Conservation (phyloP, 2,888 invertebrate species). For the Sisyra nigra region DNA sequence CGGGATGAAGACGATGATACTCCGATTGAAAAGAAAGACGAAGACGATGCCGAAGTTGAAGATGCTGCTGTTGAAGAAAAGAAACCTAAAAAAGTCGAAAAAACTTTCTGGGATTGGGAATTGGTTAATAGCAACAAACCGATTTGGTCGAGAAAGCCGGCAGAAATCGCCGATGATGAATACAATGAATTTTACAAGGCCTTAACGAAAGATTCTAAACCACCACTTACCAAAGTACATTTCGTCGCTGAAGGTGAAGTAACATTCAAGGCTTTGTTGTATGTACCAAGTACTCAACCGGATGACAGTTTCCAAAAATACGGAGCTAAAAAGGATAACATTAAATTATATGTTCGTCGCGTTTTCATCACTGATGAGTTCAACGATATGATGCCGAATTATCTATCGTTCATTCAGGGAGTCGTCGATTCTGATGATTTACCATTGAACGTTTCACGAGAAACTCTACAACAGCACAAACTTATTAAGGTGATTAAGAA, state of each 20-base stretch:
- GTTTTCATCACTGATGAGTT: slow-evolving; percentile 99
- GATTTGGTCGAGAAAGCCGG: slow-evolving; percentile 90
- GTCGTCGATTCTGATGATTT: slow-evolving; percentile 98
- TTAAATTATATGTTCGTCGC: slow-evolving; percentile 91
- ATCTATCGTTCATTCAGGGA: slow-evolving; percentile 87
- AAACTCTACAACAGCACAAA: slow-evolving; percentile 97
- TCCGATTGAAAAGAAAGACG: slow-evolving; percentile 43
- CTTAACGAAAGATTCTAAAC: slow-evolving; percentile 74
- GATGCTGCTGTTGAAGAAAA: slow-evolving; percentile 56
- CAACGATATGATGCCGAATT: slow-evolving; percentile 98
- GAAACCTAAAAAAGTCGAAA: slow-evolving; percentile 77
- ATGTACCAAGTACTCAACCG: slow-evolving; percentile 82
- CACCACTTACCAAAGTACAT: slow-evolving; percentile 78
- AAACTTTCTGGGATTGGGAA: slow-evolving; percentile 98
- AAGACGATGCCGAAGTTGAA: slow-evolving; percentile 39
- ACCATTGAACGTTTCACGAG: slow-evolving; percentile 94
- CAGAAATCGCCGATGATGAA: slow-evolving; percentile 73
- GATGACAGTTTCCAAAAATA: slow-evolving; percentile 90
- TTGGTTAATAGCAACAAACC: slow-evolving; percentile 94
- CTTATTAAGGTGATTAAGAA: slow-evolving; percentile 98
- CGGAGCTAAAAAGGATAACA: slow-evolving; percentile 86
- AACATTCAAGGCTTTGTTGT: slow-evolving; percentile 92
- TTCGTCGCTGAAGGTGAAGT: slow-evolving; percentile 99
- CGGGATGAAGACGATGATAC: slow-evolving; percentile 36
- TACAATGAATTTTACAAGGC: slow-evolving; percentile 93